A percentile compares a stretch with the other conserved stretches of the same genome.
Conservation (phyloP, 2,113 vertebrate genomes). For the Gulo gulo region DNA sequence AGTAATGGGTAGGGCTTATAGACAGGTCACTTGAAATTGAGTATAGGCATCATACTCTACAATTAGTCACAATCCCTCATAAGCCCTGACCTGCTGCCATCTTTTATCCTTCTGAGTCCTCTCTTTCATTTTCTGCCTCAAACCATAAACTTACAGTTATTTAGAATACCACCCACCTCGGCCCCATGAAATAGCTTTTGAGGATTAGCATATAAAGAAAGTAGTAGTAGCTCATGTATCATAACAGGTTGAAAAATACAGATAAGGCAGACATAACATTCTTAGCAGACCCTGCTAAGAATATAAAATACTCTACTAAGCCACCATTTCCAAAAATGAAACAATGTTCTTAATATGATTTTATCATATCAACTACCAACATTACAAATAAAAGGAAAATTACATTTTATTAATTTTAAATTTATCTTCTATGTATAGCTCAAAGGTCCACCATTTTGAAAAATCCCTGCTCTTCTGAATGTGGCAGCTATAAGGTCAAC, state of each 20-base stretch:
- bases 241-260: background rate
- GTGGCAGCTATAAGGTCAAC: background rate
- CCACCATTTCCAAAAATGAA: background rate
- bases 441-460: background rate
- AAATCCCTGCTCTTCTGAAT: background rate
- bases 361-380: background rate
- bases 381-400: conserved; percentile 17
- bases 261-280: background rate
- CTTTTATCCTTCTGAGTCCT: background rate
- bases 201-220: conserved; percentile 31
- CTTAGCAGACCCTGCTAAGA: background rate
- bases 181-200: conserved; percentile 28
- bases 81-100: background rate
- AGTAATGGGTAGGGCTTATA: background rate
- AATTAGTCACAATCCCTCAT: background rate
- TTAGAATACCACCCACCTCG: background rate
- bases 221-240: background rate
- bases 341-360: background rate
- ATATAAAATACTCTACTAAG: background rate
- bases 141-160: background rate
- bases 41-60: background rate
- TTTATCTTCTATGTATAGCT: background rate
- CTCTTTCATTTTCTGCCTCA: conserved; percentile 25
- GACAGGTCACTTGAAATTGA: conserved; percentile 26
- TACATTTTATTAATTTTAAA: background rate